A percentile compares a stretch with the other conserved stretches of the same genome.
Evolutionary conservation across 2,113 vertebrate species (phyloP).

Genomic region (Mus musculus): DNA sequence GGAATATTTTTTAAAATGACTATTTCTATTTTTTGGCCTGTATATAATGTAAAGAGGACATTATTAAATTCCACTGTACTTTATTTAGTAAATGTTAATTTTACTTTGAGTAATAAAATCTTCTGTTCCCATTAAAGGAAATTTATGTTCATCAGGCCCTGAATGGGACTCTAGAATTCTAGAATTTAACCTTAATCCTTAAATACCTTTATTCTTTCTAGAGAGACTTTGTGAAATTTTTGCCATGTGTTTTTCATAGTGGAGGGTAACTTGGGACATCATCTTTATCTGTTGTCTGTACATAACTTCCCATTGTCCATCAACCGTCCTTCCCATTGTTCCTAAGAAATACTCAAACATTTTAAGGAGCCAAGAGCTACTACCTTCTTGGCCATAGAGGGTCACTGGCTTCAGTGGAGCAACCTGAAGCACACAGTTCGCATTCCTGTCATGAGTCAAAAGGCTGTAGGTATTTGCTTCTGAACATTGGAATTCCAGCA

Average conservation of each 20-base stretch:
- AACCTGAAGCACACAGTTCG: neutral
- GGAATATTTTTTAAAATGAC: neutral
- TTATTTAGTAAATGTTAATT: neutral
- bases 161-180: neutral
- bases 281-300: neutral
- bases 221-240: neutral
- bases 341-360: neutral
- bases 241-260: neutral
- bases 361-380: neutral
- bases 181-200: neutral
- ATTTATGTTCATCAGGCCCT: neutral
- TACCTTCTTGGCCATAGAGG: neutral
- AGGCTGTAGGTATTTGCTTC: neutral
- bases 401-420: neutral
- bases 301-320: neutral
- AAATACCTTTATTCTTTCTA: neutral
- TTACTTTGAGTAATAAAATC: neutral
- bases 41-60: neutral
- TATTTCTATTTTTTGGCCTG: neutral
- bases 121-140: neutral
- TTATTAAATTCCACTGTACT: neutral
- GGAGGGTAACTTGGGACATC: neutral
- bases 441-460: neutral
- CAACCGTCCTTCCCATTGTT: too few species aligned
- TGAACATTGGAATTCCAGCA: neutral